Evolutionary conservation across 2,113 vertebrate genomes (phyloP).

Genomic region (Hippocampus abdominalis): DNA sequence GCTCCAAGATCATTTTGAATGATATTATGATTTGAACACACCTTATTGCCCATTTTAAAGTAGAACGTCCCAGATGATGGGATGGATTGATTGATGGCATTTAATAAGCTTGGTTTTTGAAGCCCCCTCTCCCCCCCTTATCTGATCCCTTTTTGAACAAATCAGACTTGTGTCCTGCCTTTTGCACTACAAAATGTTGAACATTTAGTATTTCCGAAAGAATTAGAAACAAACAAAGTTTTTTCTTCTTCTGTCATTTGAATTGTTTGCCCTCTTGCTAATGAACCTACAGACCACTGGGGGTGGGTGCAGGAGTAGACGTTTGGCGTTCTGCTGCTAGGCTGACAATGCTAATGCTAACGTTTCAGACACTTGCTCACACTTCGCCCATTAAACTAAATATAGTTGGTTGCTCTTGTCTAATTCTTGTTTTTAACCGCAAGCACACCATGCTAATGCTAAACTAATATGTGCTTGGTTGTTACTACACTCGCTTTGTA

Average conservation of each 20-base stretch:
- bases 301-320: too few relatives aligned
- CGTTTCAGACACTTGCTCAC: too few relatives aligned
- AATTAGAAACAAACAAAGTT: too few relatives aligned
- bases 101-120: not conserved
- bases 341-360: too few relatives aligned
- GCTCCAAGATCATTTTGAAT: not conserved
- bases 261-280: not conserved
- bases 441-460: not conserved
- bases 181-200: not conserved
- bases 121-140: too few relatives aligned
- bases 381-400: too few relatives aligned
- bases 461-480: not conserved
- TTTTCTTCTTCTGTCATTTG: too few relatives aligned
- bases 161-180: not conserved
- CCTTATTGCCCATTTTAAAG: not conserved
- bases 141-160: not conserved
- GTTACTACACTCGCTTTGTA: too few relatives aligned
- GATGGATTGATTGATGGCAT: not conserved
- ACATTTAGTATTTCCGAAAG: not conserved
- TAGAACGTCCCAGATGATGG: not conserved
- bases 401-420: not conserved
- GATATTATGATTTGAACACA: not conserved
- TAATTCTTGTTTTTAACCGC: not conserved
- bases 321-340: too few relatives aligned
- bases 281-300: not conserved